phyloP scores from a whole-genome alignment of 2,113 vertebrate genomes.

The Capricornis sumatraensis region DNA sequence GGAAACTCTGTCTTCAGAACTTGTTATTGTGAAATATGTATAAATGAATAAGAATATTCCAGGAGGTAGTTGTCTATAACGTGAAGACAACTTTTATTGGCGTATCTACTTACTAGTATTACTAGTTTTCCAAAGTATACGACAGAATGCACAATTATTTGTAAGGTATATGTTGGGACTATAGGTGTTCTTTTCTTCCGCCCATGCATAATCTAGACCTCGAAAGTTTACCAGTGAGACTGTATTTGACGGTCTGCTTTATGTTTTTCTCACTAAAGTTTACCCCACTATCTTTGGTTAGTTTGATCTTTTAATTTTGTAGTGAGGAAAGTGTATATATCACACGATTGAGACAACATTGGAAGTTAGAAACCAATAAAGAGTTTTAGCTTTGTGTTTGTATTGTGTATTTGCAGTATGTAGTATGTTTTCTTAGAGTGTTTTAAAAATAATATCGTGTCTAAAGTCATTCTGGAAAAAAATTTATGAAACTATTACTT shows the following conservation, averaged over 20 bases:
- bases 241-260: slow-evolving; percentile 4
- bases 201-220: slow-evolving; percentile 31
- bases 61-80: background rate
- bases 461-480: background rate
- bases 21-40: background rate
- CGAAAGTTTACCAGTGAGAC: slow-evolving; percentile 19
- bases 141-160: background rate
- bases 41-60: background rate
- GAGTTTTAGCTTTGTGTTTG: background rate
- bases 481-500: background rate
- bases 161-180: background rate
- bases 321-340: slow-evolving; percentile 35
- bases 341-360: slow-evolving; percentile 45
- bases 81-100: background rate
- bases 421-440: background rate
- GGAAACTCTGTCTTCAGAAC: background rate
- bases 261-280: slow-evolving; percentile 3
- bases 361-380: slow-evolving; percentile 55
- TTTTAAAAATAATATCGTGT: background rate
- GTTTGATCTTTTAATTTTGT: slow-evolving; percentile 72
- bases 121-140: background rate
- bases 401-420: background rate
- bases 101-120: background rate
- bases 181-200: background rate
- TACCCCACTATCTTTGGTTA: slow-evolving; percentile 68